phyloP scores from a whole-genome alignment of 1,140 invertebrate species.

The Pseudomyrmex concolor region DNA sequence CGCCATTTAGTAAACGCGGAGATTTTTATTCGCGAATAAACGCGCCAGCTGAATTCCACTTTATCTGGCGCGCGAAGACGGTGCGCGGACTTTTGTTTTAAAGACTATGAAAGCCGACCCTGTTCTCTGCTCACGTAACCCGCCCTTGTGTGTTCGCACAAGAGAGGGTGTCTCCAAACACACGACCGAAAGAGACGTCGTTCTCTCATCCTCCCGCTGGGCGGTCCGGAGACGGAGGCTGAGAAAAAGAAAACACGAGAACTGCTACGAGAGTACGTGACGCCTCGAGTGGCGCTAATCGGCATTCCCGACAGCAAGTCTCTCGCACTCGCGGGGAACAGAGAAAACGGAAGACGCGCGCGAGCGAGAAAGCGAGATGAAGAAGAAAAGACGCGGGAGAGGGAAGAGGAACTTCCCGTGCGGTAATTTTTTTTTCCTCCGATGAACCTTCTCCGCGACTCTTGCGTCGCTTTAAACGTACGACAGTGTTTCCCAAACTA shows the following conservation, averaged over 20 bases:
- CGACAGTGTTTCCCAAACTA: slow-evolving; percentile 61
- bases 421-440: slow-evolving; percentile 59
- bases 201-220: slow-evolving; percentile 7
- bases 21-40: slow-evolving; percentile 1
- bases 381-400: neutral
- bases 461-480: slow-evolving; percentile 41
- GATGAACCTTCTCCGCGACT: slow-evolving; percentile 40
- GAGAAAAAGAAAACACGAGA: slow-evolving; percentile 56
- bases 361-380: neutral
- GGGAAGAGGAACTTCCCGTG: slow-evolving; percentile 52
- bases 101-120: slow-evolving; percentile 15
- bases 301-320: slow-evolving; percentile 53
- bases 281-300: slow-evolving; percentile 62
- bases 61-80: neutral
- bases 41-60: neutral
- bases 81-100: slow-evolving; percentile 28
- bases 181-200: slow-evolving; percentile 55
- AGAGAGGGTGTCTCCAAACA: slow-evolving; percentile 54
- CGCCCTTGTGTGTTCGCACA: slow-evolving; percentile 21
- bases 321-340: slow-evolving; percentile 29
- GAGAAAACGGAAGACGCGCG: neutral
- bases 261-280: slow-evolving; percentile 52
- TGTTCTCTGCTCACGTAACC: slow-evolving; percentile 53
- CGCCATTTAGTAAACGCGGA: neutral
- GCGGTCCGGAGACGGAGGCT: neutral